phyloP scores from a whole-genome alignment of 2,113 vertebrate genomes.

The Crypturellus undulatus region DNA sequence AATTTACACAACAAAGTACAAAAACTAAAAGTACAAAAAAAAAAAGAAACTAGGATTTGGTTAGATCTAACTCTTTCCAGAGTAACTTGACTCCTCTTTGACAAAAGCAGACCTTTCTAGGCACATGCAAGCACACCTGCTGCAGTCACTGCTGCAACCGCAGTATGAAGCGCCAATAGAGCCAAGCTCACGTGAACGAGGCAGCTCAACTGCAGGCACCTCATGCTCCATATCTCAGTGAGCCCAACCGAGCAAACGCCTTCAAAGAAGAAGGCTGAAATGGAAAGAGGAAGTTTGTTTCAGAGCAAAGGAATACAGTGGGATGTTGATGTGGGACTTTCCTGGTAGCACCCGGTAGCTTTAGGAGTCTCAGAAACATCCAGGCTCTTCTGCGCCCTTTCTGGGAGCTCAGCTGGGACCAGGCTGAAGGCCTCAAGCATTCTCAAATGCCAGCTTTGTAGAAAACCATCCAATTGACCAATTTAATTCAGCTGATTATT shows the following conservation, averaged over 20 bases:
- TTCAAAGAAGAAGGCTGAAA: not conserved
- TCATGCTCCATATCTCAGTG: not conserved
- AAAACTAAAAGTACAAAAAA: not conserved
- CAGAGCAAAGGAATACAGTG: not conserved
- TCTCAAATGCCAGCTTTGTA: not conserved
- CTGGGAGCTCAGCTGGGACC: not conserved
- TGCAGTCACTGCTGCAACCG: not conserved
- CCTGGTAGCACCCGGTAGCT: not conserved
- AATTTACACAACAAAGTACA: not conserved
- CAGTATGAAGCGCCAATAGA: accelerated
- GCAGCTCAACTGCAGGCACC: not conserved
- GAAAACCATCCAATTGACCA: not conserved
- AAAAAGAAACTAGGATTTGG: not conserved
- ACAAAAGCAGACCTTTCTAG: no score
- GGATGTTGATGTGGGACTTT: not conserved
- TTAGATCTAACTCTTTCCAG: not conserved
- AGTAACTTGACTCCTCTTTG: not conserved
- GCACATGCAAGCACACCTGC: not conserved
- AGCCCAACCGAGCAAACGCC: not conserved
- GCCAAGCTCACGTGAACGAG: not conserved
- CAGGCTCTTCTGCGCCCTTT: not conserved
- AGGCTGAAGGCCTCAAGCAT: not conserved
- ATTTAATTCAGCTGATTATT: not conserved
- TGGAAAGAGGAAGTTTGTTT: not conserved
- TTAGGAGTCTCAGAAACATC: not conserved